Evolutionary conservation across 2,888 invertebrate genomes (phyloP), one percentile per base, ranked within the genome.

Genomic region (Gasteruption jaculator): DNA sequence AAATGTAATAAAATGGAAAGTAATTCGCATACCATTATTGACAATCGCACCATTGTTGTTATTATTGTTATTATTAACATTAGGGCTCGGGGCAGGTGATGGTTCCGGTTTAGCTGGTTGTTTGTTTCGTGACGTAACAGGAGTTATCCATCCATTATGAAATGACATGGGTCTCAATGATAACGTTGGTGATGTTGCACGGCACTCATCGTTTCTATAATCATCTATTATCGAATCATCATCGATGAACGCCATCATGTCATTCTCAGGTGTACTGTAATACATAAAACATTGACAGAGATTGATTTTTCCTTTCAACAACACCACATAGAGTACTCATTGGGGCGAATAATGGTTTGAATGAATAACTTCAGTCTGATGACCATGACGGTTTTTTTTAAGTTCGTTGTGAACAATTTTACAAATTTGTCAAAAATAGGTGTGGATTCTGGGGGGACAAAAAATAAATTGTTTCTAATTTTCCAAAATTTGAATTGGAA

Each of bases 161-260:
- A 77, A 68, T 44, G 76, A 76, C 12, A 75, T 74, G 10, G 77
- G 78, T 38, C 55, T 53, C 8, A 57, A 40, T 12, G 57, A 58
- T 50, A 58, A 50, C n/a, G 58, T 56, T 10, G 65, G 59, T 19
- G 64, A 54, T 16, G 58, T 56, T 14, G 77, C 78, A 48, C 77
- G 75, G 54, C 76, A 78, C 53, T 80, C 66, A 2, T 65, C 60
- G 25, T 58, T 53, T 14, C 61, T 58, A 35, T 59, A 58, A 21
- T 66, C 64, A 19, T 64, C 80, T 41, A 78, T 76, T 16, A 76
- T 74, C n/a, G 78, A 77, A 62, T 81, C 80, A 11, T 86, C 86
- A 67, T 87, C 87, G 49, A 87, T 86, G 56, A 86, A 86, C 19
- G 83, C 82, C 77, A 86, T 80, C 52, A 82, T 74, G 62, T 87